Evolutionary conservation across 2,797 vertebrate species (phyloP).

Genomic region (Hafferia zeledoni): DNA sequence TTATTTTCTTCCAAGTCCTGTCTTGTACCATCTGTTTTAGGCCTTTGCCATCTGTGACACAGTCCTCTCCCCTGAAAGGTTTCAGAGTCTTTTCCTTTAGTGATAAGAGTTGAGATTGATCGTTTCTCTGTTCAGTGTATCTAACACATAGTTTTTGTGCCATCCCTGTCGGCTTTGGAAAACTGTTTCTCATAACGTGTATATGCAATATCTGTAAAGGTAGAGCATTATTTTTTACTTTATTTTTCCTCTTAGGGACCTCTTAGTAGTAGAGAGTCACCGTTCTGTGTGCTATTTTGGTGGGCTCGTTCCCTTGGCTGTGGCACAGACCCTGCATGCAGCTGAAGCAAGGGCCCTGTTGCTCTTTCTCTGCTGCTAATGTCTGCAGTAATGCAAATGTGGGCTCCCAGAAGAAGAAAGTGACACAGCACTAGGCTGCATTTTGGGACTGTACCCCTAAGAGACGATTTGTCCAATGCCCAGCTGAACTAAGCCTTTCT

Average conservation of each 20-base stretch:
- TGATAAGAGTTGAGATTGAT: neutral
- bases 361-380: neutral
- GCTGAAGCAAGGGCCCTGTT: neutral
- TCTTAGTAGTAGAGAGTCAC: neutral
- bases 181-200: neutral
- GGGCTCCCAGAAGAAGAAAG: neutral
- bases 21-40: constrained; percentile 9
- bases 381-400: neutral
- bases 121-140: neutral
- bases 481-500: neutral
- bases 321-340: neutral
- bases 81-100: neutral
- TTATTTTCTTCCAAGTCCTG: neutral
- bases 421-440: neutral
- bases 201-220: neutral
- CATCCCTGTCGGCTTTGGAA: neutral
- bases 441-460: neutral
- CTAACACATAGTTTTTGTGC: neutral
- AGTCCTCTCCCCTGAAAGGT: neutral
- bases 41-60: constrained; percentile 1
- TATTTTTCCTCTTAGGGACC: neutral
- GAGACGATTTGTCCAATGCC: accelerated
- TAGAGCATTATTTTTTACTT: neutral
- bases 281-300: accelerated
- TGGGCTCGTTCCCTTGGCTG: neutral